Conservation (phyloP, 2,888 invertebrate species). For the Plutella xylostella region DNA sequence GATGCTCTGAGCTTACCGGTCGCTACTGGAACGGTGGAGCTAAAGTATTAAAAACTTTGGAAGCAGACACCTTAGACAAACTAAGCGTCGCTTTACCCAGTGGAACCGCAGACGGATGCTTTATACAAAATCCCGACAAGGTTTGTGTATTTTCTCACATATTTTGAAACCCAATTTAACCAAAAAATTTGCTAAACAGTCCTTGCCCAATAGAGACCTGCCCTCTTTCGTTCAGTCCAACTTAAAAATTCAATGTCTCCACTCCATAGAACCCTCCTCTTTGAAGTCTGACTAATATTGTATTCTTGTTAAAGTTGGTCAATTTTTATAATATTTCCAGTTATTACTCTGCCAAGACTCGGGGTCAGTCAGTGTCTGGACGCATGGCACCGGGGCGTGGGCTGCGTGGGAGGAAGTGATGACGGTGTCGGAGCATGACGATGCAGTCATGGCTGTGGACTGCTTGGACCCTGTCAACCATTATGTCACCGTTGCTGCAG, state of each 20-base stretch:
- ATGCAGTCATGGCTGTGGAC: conserved; percentile 40
- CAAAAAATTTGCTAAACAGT: background rate
- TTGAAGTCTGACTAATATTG: background rate
- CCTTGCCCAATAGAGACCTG: background rate
- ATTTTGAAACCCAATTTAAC: background rate
- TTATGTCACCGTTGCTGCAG: conserved; percentile 57
- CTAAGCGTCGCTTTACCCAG: conserved; percentile 36
- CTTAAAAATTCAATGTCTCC: background rate
- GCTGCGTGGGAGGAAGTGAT: conserved; percentile 41
- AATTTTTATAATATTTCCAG: conserved; percentile 29
- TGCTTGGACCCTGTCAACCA: conserved; percentile 38
- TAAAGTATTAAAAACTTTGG: conserved; percentile 36
- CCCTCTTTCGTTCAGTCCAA: background rate
- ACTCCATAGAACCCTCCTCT: too few relatives aligned
- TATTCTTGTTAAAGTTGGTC: too few relatives aligned
- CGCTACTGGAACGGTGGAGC: conserved; percentile 60
- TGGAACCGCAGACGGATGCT: conserved; percentile 57
- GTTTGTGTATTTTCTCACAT: conserved; percentile 23
- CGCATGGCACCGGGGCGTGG: conserved; percentile 34
- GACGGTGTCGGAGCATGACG: conserved; percentile 55
- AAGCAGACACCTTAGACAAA: conserved; percentile 30
- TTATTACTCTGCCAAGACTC: conserved; percentile 57
- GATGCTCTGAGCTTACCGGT: conserved; percentile 58
- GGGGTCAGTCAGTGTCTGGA: conserved; percentile 53
- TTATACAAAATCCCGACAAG: conserved; percentile 42